Percentiles rank a stretch among this genome's conserved stretches.
phyloP scores from a whole-genome alignment of 2,888 invertebrate species.

The Acrobeloides nanus region DNA sequence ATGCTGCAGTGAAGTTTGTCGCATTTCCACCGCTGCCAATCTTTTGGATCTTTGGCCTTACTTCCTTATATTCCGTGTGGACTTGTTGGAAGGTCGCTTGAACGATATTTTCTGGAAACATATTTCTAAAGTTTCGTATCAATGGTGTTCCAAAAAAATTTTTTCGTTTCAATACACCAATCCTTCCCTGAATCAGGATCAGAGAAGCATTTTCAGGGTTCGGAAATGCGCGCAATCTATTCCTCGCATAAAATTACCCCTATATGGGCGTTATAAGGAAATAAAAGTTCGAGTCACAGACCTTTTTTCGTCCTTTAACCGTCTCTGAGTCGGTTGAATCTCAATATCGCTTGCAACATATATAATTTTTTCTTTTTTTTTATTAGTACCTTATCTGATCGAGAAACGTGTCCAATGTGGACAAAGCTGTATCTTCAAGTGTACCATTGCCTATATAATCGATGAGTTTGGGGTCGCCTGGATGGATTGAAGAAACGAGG shows the following conservation, averaged over 20 bases:
- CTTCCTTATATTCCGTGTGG: slow-evolving; percentile 45
- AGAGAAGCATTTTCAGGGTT: too few species aligned
- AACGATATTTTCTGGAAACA: slow-evolving; percentile 82
- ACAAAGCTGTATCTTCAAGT: slow-evolving; percentile 50
- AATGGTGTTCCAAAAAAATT: too few species aligned
- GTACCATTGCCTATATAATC: slow-evolving; percentile 44
- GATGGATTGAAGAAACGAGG: slow-evolving; percentile 64
- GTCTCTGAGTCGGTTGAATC: too few species aligned
- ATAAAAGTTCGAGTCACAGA: too few species aligned
- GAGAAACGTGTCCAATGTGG: slow-evolving; percentile 70
- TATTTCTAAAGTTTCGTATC: slow-evolving; percentile 69
- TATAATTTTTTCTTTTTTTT: slow-evolving; percentile 2
- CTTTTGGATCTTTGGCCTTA: slow-evolving; percentile 24
- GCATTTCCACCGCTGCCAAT: slow-evolving; percentile 16
- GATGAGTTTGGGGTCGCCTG: slow-evolving; percentile 60
- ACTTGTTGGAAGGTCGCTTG: slow-evolving; percentile 63
- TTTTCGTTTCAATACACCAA: too few species aligned
- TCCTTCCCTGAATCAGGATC: too few species aligned
- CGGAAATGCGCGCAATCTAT: too few species aligned
- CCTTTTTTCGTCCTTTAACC: background rate
- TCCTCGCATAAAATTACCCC: too few species aligned
- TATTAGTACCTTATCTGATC: slow-evolving; percentile 84
- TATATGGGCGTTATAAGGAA: too few species aligned
- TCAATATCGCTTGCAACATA: background rate
- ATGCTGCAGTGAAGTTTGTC: slow-evolving; percentile 24